Conservation (phyloP, 2,113 vertebrate species). For the Platysternon megacephalum region DNA sequence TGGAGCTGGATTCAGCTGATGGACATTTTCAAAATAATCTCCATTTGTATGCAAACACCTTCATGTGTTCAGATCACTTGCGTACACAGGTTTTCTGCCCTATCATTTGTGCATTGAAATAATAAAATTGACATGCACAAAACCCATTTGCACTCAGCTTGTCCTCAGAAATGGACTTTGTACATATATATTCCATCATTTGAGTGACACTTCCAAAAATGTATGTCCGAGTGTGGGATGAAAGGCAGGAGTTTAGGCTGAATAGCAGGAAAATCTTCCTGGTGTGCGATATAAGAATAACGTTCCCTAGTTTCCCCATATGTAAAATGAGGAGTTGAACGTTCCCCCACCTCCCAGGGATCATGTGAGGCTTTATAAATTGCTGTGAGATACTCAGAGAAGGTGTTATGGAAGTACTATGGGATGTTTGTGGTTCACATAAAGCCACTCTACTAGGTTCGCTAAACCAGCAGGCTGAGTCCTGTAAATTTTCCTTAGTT, state of each 20-base stretch:
- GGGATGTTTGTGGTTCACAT: background rate
- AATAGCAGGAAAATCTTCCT: constrained; percentile 10
- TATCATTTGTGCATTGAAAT: background rate
- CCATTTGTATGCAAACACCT: background rate
- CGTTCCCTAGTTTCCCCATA: background rate
- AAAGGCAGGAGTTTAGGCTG: background rate
- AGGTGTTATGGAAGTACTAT: constrained; percentile 8
- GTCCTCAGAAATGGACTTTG: background rate
- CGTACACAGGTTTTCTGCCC: background rate
- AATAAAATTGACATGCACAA: constrained; percentile 15
- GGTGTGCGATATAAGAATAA: background rate
- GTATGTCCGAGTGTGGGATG: background rate
- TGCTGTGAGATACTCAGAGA: background rate
- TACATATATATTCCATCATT: background rate
- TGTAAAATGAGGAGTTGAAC: constrained; percentile 12
- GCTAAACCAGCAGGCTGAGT: background rate
- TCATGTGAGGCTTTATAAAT: constrained; percentile 27
- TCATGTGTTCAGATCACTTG: background rate
- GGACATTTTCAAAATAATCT: background rate
- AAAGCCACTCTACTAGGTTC: background rate
- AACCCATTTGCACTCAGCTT: background rate
- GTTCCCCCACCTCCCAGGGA: constrained; percentile 15
- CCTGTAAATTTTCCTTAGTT: background rate
- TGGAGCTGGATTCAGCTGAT: background rate
- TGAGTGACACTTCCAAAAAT: constrained; percentile 2